Evolutionary conservation across 2,888 invertebrate species (phyloP).

Genomic region (Ophraella communa): DNA sequence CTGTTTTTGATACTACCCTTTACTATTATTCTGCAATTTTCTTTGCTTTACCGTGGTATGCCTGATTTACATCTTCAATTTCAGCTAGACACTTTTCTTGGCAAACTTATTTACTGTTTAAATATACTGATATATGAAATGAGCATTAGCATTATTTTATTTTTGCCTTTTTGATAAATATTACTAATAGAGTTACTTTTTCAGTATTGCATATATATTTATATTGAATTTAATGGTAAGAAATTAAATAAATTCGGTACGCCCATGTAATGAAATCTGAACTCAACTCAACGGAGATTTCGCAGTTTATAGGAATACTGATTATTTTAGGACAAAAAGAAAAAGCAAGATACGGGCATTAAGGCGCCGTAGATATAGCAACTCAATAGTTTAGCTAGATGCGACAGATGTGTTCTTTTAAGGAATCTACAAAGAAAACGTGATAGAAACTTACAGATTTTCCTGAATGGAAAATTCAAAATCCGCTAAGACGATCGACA

Average conservation of each 20-base stretch:
- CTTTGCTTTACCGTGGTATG: no score
- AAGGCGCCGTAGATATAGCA: constrained; percentile 15
- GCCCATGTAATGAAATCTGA: not conserved
- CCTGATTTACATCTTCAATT: no score
- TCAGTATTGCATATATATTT: no score
- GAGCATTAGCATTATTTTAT: no score
- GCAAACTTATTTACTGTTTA: no score
- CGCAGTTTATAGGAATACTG: constrained; percentile 17
- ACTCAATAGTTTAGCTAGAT: constrained; percentile 24
- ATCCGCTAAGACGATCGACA: not conserved
- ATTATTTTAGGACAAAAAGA: constrained; percentile 16
- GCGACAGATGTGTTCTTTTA: constrained; percentile 18
- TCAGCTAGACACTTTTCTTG: no score
- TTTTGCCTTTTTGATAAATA: no score
- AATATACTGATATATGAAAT: no score
- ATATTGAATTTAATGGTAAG: no score
- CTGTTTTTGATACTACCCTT: no score
- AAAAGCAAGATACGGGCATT: constrained; percentile 17
- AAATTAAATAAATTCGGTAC: not conserved
- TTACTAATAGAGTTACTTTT: no score
- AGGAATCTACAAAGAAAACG: constrained; percentile 19
- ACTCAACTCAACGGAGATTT: constrained; percentile 5
- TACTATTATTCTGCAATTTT: no score
- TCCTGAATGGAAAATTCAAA: not conserved
- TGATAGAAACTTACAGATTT: constrained; percentile 21